phyloP scores from a whole-genome alignment of 2,113 vertebrate species.

The Morone saxatilis region DNA sequence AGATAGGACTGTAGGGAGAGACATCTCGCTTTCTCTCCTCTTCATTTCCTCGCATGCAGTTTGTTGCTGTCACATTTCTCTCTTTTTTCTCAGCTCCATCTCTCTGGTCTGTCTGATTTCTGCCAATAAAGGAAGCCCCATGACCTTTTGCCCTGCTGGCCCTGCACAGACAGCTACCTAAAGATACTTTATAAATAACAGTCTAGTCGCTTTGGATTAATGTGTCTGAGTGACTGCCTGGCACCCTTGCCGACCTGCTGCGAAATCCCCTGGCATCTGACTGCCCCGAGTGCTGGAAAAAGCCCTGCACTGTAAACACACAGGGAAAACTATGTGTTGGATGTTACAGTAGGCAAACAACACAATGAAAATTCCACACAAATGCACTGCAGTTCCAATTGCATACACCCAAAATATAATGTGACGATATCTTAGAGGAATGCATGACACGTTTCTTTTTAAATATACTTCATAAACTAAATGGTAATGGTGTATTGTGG shows the following conservation, averaged over 20 bases:
- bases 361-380: conserved; percentile 5
- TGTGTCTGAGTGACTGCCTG: conserved; percentile 77
- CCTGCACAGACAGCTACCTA: conserved; percentile 64
- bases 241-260: conserved; percentile 69
- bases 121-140: conserved; percentile 29
- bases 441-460: conserved; percentile 7
- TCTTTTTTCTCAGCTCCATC: conserved; percentile 6
- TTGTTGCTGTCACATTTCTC: conserved; percentile 31
- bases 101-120: conserved; percentile 35
- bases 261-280: conserved; percentile 70
- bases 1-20: conserved; percentile 33
- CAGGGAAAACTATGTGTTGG: conserved; percentile 23
- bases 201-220: conserved; percentile 82
- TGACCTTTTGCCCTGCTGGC: conserved; percentile 74
- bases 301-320: conserved; percentile 25
- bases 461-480: conserved; percentile 7
- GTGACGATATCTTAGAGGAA: neutral
- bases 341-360: neutral
- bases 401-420: neutral
- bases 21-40: conserved; percentile 25
- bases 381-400: neutral
- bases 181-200: conserved; percentile 83
- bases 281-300: conserved; percentile 46
- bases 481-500: conserved; percentile 9
- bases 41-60: conserved; percentile 38